Evolutionary conservation across 2,797 vertebrate genomes (phyloP).

Genomic region (Alauda arvensis): DNA sequence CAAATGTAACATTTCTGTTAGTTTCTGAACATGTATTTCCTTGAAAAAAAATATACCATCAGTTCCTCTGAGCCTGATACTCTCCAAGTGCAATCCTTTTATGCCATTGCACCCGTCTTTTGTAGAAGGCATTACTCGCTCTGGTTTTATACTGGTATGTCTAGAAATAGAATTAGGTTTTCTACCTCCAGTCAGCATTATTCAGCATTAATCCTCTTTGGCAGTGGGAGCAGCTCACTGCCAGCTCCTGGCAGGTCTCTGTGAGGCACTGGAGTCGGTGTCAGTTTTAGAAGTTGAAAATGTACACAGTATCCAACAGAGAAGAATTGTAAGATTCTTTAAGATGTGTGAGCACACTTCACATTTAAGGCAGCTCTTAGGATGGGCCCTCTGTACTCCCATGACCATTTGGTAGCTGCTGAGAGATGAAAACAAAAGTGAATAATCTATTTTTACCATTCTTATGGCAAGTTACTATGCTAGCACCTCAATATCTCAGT

Average conservation of each 20-base stretch:
- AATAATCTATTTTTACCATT: neutral
- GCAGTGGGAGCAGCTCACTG: neutral
- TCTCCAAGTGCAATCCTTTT: neutral
- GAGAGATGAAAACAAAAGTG: neutral
- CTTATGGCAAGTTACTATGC: neutral
- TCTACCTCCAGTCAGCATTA: constrained; percentile 8
- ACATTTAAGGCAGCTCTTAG: neutral
- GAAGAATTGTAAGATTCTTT: neutral
- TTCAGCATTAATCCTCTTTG: constrained; percentile 6
- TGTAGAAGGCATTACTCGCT: neutral
- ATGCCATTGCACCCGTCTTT: neutral
- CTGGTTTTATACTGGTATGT: neutral
- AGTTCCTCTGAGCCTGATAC: neutral
- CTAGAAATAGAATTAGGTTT: constrained; percentile 21
- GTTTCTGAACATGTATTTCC: neutral
- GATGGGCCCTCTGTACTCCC: neutral
- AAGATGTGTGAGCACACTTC: neutral
- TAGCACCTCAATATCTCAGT: neutral
- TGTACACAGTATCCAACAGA: neutral
- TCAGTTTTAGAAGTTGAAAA: neutral
- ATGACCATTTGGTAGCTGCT: neutral
- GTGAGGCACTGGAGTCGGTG: neutral
- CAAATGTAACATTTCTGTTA: neutral
- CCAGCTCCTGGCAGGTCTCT: neutral
- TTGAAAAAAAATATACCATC: neutral